A percentile compares a stretch with the other conserved stretches of the same genome.
phyloP scores from a whole-genome alignment of 2,888 invertebrate genomes.

The Trypoxylon attenuatum region DNA sequence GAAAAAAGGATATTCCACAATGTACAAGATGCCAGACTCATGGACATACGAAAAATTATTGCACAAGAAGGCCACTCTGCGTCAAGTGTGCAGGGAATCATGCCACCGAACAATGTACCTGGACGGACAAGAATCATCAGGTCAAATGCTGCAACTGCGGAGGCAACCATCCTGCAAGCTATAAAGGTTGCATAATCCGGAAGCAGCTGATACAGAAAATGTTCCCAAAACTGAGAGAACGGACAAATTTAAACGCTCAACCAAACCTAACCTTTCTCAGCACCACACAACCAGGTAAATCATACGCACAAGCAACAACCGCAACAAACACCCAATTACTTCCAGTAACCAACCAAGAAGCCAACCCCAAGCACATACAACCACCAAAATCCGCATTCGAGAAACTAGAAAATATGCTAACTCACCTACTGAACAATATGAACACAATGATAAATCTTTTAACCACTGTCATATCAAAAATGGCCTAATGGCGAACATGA shows the following conservation, averaged over 20 bases:
- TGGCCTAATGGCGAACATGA: conserved; percentile 1
- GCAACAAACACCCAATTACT: conserved; percentile 13
- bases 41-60: conserved; percentile 46
- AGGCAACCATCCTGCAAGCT: conserved; percentile 51
- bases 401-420: neutral
- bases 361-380: too few relatives aligned
- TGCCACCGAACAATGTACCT: conserved; percentile 40
- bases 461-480: neutral
- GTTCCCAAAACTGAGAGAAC: neutral
- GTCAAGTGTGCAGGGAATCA: conserved; percentile 48
- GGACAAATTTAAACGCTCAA: neutral
- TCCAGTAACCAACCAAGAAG: conserved; percentile 7
- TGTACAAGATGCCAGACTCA: conserved; percentile 46
- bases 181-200: conserved; percentile 34
- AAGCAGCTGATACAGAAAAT: neutral
- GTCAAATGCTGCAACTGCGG: conserved; percentile 24
- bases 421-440: neutral
- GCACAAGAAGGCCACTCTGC: conserved; percentile 27
- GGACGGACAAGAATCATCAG: neutral
- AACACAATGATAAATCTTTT: neutral
- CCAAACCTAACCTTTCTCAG: neutral
- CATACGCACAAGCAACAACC: neutral
- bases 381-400: neutral
- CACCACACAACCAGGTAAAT: neutral
- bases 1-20: conserved; percentile 35